Conservation (phyloP, 2,888 invertebrate genomes). For the Monochamus alternatus region DNA sequence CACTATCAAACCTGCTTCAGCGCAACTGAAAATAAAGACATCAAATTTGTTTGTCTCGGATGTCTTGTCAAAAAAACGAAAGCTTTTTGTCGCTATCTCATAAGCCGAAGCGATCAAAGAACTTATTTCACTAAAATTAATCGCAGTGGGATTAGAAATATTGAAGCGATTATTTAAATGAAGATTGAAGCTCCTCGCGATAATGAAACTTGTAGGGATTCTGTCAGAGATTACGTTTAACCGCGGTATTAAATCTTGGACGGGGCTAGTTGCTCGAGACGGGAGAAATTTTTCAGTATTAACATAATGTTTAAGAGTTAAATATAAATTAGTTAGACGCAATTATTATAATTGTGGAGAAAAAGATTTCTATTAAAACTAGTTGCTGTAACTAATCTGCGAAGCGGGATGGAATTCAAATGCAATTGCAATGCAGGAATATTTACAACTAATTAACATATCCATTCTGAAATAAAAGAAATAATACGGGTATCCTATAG, state of each 20-base stretch:
- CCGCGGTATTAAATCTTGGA: constrained; percentile 45
- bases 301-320: constrained; percentile 40
- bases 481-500: constrained; percentile 49
- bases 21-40: constrained; percentile 51
- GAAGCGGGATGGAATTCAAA: constrained; percentile 44
- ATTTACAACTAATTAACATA: constrained; percentile 53
- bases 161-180: constrained; percentile 68
- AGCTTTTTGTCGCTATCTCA: constrained; percentile 49
- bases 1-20: constrained; percentile 45
- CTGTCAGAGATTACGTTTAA: constrained; percentile 59
- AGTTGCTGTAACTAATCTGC: constrained; percentile 41
- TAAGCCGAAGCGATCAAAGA: constrained; percentile 62
- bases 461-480: constrained; percentile 48
- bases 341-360: constrained; percentile 50
- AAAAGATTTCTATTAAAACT: constrained; percentile 40
- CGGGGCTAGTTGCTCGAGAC: constrained; percentile 15
- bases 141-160: constrained; percentile 67
- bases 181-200: constrained; percentile 64
- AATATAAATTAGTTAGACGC: constrained; percentile 50
- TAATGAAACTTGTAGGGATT: constrained; percentile 63
- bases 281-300: constrained; percentile 40
- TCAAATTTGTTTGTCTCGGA: constrained; percentile 52
- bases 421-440: constrained; percentile 48
- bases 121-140: constrained; percentile 65
- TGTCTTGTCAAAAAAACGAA: constrained; percentile 49